phyloP scores from a whole-genome alignment of 2,888 invertebrate genomes.

The Chalcosyrphus nemorum region DNA sequence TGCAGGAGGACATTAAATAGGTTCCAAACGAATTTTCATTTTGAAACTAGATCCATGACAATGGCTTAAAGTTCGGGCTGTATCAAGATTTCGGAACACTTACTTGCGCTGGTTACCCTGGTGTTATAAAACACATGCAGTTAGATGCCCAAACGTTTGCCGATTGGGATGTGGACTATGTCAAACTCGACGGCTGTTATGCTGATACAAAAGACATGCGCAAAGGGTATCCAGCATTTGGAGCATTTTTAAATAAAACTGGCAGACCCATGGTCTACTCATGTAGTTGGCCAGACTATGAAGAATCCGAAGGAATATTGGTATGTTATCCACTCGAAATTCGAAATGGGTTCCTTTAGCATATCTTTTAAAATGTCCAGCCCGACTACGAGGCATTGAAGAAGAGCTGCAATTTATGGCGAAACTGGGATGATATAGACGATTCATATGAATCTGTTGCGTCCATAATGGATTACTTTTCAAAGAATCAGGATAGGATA shows the following conservation, averaged over 20 bases:
- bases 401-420: slow-evolving; percentile 86
- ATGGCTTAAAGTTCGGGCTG: slow-evolving; percentile 89
- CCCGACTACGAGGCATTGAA: slow-evolving; percentile 84
- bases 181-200: slow-evolving; percentile 92
- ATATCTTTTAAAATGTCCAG: slow-evolving; percentile 77
- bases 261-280: slow-evolving; percentile 90
- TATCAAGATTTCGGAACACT: slow-evolving; percentile 90
- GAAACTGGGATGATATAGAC: slow-evolving; percentile 87
- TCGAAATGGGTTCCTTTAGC: no score
- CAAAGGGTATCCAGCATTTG: slow-evolving; percentile 88
- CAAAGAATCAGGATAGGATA: slow-evolving; percentile 84
- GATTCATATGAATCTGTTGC: slow-evolving; percentile 85
- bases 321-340: slow-evolving; percentile 79
- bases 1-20: not conserved
- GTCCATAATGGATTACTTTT: slow-evolving; percentile 85
- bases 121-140: slow-evolving; percentile 86
- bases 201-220: slow-evolving; percentile 84
- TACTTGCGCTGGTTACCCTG: slow-evolving; percentile 91
- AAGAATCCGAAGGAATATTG: slow-evolving; percentile 83
- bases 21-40: not conserved
- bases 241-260: slow-evolving; percentile 87
- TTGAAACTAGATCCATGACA: slow-evolving; percentile 85
- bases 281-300: slow-evolving; percentile 92
- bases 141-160: slow-evolving; percentile 89
- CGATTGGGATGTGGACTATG: slow-evolving; percentile 90